These are phyloP conservation scores for Rhamnusium bicolor DNA, from an alignment of 2,888 invertebrate genomes.

Conservation along the genomic window DNA sequence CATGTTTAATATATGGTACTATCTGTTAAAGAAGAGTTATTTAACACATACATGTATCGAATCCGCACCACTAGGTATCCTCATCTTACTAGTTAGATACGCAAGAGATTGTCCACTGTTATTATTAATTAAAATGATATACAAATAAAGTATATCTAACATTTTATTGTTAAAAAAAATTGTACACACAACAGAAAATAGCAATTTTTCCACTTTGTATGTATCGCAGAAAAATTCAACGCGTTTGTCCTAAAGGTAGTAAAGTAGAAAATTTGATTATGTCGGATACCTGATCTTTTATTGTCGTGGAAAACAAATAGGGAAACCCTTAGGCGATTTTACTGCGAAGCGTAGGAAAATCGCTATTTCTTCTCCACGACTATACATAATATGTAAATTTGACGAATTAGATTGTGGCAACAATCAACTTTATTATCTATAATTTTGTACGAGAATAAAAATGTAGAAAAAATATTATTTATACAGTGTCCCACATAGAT, in stretches of 20 bases:
- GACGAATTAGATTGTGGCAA: not conserved
- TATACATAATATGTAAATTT: not conserved
- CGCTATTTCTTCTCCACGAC: not conserved
- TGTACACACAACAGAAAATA: not conserved
- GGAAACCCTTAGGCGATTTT: not conserved
- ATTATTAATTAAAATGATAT: too few relatives aligned
- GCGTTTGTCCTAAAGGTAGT: not conserved
- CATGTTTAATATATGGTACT: too few relatives aligned
- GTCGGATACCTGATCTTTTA: not conserved
- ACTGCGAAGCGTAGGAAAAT: not conserved
- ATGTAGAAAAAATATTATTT: too few relatives aligned
- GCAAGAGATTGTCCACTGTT: too few relatives aligned
- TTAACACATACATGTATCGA: too few relatives aligned
- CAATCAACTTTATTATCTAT: not conserved
- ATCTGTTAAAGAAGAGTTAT: too few relatives aligned
- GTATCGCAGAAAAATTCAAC: not conserved
- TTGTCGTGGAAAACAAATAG: not conserved
- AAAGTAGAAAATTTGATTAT: not conserved
- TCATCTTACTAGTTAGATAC: too few relatives aligned
- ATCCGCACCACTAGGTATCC: too few relatives aligned
- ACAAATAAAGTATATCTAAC: too few relatives aligned
- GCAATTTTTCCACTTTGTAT: not conserved
- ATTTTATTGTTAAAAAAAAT: not conserved
- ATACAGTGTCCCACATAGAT: too few relatives aligned
- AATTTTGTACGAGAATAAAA: too few relatives aligned